Evolutionary conservation across 2,797 vertebrate species (phyloP).

Genomic region (Oreortyx pictus): DNA sequence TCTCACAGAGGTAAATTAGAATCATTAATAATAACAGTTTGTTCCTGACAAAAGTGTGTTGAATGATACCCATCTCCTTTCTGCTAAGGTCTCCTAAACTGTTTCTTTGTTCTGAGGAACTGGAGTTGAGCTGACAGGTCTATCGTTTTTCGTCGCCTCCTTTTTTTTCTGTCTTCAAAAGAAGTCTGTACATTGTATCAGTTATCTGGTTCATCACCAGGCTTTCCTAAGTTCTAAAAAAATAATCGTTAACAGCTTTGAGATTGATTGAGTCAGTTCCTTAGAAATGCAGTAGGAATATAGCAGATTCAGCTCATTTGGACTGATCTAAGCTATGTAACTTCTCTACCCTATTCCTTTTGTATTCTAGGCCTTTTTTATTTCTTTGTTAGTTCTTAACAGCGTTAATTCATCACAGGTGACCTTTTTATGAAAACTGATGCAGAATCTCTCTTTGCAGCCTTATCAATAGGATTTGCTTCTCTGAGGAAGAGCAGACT

Average conservation of each 20-base stretch:
- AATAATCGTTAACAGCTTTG: conserved; percentile 14
- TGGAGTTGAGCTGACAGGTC: conserved; percentile 21
- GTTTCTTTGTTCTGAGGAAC: conserved; percentile 25
- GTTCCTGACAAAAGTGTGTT: conserved; percentile 19
- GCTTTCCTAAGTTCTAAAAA: neutral
- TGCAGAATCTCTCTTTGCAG: conserved; percentile 11
- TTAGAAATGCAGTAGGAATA: neutral
- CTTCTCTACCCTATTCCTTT: neutral
- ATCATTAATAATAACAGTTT: neutral
- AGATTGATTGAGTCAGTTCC: conserved; percentile 23
- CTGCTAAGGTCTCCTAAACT: conserved; percentile 6
- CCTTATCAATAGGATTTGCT: conserved; percentile 8
- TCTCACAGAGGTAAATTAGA: neutral
- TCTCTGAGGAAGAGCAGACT: neutral
- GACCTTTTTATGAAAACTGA: conserved; percentile 37
- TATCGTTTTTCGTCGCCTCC: neutral
- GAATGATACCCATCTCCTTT: neutral
- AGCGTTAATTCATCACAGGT: conserved; percentile 22
- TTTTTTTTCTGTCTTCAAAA: neutral
- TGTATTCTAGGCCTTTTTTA: conserved; percentile 3
- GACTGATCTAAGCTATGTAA: conserved; percentile 4
- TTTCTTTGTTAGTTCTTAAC: conserved; percentile 18
- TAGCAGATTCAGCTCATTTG: neutral
- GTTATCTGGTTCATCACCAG: conserved; percentile 19
- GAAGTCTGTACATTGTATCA: neutral